phyloP scores from a whole-genome alignment of 2,113 vertebrate species.

The Emydura subglobosa region DNA sequence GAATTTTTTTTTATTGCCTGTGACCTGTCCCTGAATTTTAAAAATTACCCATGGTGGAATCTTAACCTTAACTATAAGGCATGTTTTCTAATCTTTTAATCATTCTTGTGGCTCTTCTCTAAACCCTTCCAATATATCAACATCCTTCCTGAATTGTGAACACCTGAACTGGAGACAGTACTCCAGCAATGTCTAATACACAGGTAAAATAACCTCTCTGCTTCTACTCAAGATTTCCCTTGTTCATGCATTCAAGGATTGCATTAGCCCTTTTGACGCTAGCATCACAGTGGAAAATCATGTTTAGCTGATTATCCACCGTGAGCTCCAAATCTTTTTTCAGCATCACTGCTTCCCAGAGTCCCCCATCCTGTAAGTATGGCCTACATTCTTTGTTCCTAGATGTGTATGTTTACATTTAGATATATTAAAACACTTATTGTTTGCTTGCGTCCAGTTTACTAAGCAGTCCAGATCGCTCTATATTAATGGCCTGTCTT shows the following conservation, averaged over 20 bases:
- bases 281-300: background rate
- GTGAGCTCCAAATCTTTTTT: background rate
- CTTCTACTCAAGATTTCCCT: background rate
- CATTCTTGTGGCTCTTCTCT: background rate
- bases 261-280: background rate
- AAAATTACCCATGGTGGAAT: no score
- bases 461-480: background rate
- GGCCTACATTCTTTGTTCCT: background rate
- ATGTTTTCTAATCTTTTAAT: background rate
- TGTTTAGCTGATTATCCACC: background rate
- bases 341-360: background rate
- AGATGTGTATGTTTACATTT: background rate
- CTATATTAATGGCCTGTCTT: background rate
- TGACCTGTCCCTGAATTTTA: no score
- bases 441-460: background rate
- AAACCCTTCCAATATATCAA: background rate
- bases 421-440: background rate
- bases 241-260: background rate
- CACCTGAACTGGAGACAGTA: background rate
- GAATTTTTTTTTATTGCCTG: no score
- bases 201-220: background rate
- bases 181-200: background rate
- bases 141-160: background rate
- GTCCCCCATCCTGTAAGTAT: background rate
- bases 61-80: background rate